Percentiles rank a stretch among this genome's conserved stretches.
These are phyloP conservation scores for Acrobasis suavella DNA, from an alignment of 2,888 invertebrate genomes.

Conservation along the genomic window DNA sequence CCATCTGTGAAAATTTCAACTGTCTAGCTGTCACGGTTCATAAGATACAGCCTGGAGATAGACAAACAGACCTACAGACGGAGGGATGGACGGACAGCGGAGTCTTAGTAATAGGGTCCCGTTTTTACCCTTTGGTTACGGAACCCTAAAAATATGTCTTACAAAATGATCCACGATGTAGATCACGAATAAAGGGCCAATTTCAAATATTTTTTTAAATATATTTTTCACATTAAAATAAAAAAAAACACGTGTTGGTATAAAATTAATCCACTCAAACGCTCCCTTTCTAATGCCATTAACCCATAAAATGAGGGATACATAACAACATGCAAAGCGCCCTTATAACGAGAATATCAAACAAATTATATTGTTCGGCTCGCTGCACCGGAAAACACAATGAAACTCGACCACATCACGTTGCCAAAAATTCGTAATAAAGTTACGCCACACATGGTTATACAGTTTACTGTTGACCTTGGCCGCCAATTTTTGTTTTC, in stretches of 20 bases:
- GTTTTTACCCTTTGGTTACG: no score
- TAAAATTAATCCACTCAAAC: constrained; percentile 18
- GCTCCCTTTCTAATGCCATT: constrained; percentile 21
- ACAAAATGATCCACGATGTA: not conserved
- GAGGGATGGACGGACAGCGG: no score
- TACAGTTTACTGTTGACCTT: not conserved
- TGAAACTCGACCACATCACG: constrained; percentile 20
- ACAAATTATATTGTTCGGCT: constrained; percentile 37
- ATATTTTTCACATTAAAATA: not conserved
- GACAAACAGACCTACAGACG: no score
- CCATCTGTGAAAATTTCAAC: no score
- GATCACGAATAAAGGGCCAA: not conserved
- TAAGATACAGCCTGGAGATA: no score
- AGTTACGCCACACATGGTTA: constrained; percentile 12
- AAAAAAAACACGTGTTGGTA: constrained; percentile 1
- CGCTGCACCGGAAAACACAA: constrained; percentile 43
- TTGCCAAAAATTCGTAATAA: constrained; percentile 12
- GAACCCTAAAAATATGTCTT: not conserved
- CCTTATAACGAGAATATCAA: constrained; percentile 35
- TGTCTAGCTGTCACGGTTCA: no score
- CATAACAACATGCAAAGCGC: constrained; percentile 14
- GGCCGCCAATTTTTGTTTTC: constrained; percentile 11
- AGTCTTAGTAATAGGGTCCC: no score
- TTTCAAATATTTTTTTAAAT: not conserved
- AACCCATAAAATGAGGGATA: constrained; percentile 22